Evolutionary conservation across 2,797 vertebrate genomes (phyloP), one percentile per base, ranked within the genome.

Genomic region (Sebastes steindachneri): DNA sequence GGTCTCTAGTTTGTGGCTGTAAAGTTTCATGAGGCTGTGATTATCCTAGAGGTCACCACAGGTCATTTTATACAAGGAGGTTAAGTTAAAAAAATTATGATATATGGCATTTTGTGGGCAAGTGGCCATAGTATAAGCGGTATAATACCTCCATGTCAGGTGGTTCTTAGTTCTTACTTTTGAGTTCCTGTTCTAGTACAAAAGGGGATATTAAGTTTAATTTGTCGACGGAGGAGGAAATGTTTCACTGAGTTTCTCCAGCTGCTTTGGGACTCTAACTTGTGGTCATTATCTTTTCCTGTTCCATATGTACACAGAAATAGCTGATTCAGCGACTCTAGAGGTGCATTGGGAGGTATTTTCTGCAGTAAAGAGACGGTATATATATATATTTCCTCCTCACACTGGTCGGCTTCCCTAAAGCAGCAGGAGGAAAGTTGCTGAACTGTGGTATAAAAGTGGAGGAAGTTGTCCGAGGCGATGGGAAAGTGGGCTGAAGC

Each of bases 401-500:
- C 29, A 9, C 19, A 0, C 25, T 15, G 59, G 8, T 14, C 3
- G 45, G 5, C 11, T 68, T 33, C 28, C 4, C 54, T 14, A 2
- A 25, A 21, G 55, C 62, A 58, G 69, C n/a, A 58, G 23, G 29
- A 77, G 8, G 67, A 84, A 41, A 76, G 68, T 57, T 65, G 5
- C 65, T 23, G 33, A 69, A 68, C 60, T 53, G 68, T 5, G 29
- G 17, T 55, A 25, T 29, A 8, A 37, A 80, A 62, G 76, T 53
- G 21, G n/a, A 8, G 0, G 9, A 35, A 57, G 60, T 51, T 10
- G 65, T 84, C 53, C 2, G 6, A 23, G 23, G 45, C 0, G 19
- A 25, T 62, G 55, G 60, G 60, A 79, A 93, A 92, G 67, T 87
- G 86, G 86, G 87, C 57, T 80, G 76, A 62, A 65, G 55, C 2